These are phyloP conservation scores for Periparus ater DNA, from an alignment of 2,797 vertebrate genomes.

Conservation along the genomic window DNA sequence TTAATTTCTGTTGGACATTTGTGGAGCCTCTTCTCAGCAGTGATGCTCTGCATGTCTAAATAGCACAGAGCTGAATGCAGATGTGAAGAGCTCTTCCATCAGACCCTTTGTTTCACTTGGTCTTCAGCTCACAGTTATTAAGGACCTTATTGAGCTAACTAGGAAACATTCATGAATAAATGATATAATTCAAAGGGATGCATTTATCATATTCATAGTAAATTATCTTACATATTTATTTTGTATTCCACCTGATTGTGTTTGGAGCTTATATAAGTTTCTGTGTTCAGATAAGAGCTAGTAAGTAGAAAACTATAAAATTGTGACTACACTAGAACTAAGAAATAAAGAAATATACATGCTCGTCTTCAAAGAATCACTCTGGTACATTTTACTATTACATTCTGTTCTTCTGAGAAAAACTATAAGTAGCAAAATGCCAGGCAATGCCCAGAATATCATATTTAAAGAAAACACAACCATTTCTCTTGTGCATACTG, in stretches of 20 bases:
- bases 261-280: neutral
- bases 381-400: neutral
- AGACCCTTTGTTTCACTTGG: neutral
- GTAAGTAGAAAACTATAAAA: neutral
- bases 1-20: slow-evolving; percentile 4
- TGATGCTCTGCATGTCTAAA: neutral
- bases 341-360: neutral
- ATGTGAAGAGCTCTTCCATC: neutral
- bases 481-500: neutral
- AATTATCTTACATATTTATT: neutral
- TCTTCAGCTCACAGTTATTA: slow-evolving; percentile 25
- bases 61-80: neutral
- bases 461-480: neutral
- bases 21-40: neutral
- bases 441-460: neutral
- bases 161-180: slow-evolving; percentile 5
- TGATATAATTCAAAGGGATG: neutral
- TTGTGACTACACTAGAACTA: neutral
- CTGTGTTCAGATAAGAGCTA: neutral
- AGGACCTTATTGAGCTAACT: neutral
- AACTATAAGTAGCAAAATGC: neutral
- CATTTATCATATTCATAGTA: neutral
- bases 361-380: neutral
- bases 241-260: neutral
- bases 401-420: slow-evolving; percentile 16